Evolutionary conservation across 2,113 vertebrate genomes (phyloP), one percentile per base, ranked within the genome.

Genomic region (Macrotis lagotis): DNA sequence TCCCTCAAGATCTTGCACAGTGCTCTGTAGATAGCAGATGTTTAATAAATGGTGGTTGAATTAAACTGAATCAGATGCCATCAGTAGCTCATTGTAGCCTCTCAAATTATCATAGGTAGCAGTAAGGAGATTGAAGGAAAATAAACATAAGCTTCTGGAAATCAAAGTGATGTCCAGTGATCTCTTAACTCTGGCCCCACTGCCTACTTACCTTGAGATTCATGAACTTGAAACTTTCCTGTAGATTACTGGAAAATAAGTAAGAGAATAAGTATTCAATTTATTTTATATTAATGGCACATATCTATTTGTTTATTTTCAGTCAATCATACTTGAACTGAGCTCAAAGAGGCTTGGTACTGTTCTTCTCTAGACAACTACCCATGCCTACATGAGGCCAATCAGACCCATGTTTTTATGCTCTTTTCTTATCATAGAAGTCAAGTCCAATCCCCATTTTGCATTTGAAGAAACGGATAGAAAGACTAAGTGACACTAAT

Each of bases 211-310:
- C 97, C 97, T 96, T 48, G 2, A 74, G 2, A 16, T 25, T 0
- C 89, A 2, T 83, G 59, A 94, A 66, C 91, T 19, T 94, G 90
- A 93, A 94, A 74, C 12, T 88, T n/a, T 0, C 47, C 3, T 8
- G 47, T 0, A 0, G 1, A 9, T 94, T 66, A 96, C 97, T 97
- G 88, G 91, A 96, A 97, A 95, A 96, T 2, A 31, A 94, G 83
- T 83, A 49, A 28, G 51, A 94, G 52, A 91, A 8, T 47, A 31
- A 95, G 95, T 50, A n/a, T n/a, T n/a, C n/a, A n/a, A n/a, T n/a
- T n/a, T n/a, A n/a, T n/a, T n/a, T n/a, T n/a, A n/a, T n/a, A n/a
- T n/a, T n/a, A n/a, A n/a, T n/a, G n/a, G n/a, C n/a, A n/a, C n/a
- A n/a, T n/a, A n/a, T n/a, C n/a, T n/a, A n/a, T n/a, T n/a, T n/a